Evolutionary conservation across 2,797 vertebrate species (phyloP), one percentile per base, ranked within the genome.

Genomic region (Clarias laeviceps): DNA sequence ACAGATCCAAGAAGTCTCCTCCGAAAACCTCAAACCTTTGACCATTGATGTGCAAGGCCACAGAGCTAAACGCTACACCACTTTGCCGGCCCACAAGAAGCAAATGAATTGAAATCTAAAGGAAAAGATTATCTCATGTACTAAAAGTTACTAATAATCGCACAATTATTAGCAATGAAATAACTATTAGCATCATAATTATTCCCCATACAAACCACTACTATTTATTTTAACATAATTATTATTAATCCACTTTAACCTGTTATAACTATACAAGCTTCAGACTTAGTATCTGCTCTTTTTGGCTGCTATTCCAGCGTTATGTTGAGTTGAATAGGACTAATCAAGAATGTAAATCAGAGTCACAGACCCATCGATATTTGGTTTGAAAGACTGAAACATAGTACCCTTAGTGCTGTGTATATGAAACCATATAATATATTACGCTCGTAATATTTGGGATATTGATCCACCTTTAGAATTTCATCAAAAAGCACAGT

Each of bases 401-500:
- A 34, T 24, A 34, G 29, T 74, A n/a, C 12, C 5, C 22, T 80
- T 24, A 40, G 7, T 57, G 50, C 12, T 18, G 9, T 12, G 57
- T 64, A 20, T 83, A 73, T 83, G 54, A 45, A 20, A 72, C 2
- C 0, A 2, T 32, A 65, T 12, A n/a, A n/a, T n/a, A n/a, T n/a
- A n/a, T n/a, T n/a, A 32, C 4, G 27, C 56, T 66, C 69, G 72
- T 82, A 78, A 82, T 82, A 77, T 77, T 69, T 82, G 34, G 50
- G 64, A 78, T 61, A 86, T 86, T 15, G 85, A 86, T 86, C 80
- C 72, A 69, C 59, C 50, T 82, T 40, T 40, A 76, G 62, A 86
- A 78, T 82, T 82, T 89, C 85, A 82, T 83, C 86, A 73, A 77
- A 85, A 89, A 89, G 89, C 91, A 89, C 83, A 90, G 90, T 90